Percentiles rank a stretch among this genome's conserved stretches.
phyloP scores from a whole-genome alignment of 1,140 invertebrate genomes.

The Apis cerana region DNA sequence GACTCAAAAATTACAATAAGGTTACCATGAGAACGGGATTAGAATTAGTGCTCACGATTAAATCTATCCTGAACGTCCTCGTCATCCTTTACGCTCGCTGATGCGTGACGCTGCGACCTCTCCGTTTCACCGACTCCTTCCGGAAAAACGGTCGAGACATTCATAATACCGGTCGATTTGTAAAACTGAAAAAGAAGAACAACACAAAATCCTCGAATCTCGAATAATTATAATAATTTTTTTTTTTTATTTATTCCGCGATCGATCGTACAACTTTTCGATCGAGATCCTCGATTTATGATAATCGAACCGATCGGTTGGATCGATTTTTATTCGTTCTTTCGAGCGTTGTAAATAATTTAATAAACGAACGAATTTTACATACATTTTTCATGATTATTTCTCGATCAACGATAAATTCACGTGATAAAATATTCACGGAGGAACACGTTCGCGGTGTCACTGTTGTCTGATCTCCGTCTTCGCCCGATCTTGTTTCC shows the following conservation, averaged over 20 bases:
- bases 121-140: constrained; percentile 68
- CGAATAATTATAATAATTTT: no score
- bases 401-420: neutral
- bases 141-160: constrained; percentile 76
- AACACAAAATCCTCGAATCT: neutral
- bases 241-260: no score
- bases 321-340: no score
- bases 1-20: constrained; percentile 6
- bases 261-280: neutral
- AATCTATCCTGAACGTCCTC: constrained; percentile 45
- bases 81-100: constrained; percentile 40
- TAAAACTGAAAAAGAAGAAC: constrained; percentile 34
- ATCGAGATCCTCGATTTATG: no score
- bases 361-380: neutral
- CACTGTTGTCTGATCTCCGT: neutral
- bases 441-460: neutral
- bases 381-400: neutral
- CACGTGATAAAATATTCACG: neutral
- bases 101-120: constrained; percentile 37
- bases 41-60: constrained; percentile 52
- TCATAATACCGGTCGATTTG: constrained; percentile 67
- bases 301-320: neutral
- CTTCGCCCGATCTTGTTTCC: constrained; percentile 10
- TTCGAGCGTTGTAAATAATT: neutral
- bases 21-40: neutral